phyloP scores from a whole-genome alignment of 37 sponge, comb jelly and placozoan species.

The Axinella damicornis region DNA sequence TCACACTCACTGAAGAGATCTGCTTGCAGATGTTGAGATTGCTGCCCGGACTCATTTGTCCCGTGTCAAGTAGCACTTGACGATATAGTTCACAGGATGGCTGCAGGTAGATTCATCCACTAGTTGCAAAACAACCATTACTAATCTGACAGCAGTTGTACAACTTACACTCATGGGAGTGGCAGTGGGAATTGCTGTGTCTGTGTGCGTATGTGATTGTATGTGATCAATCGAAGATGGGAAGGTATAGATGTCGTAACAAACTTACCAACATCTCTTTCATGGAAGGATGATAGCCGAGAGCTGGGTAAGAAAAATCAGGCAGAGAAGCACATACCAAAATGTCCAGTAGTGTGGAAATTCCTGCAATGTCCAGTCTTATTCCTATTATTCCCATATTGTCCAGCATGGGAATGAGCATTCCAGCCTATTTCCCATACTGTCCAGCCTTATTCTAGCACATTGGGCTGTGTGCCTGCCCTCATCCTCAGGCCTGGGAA shows the following conservation, averaged over 20 bases:
- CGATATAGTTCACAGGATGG: conserved; percentile 14
- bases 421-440: too few relatives aligned
- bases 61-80: conserved; percentile 3
- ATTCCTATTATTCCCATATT: too few relatives aligned
- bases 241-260: too few relatives aligned
- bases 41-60: not conserved
- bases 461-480: too few relatives aligned
- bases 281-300: too few relatives aligned
- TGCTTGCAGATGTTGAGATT: conserved; percentile 11
- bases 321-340: not conserved
- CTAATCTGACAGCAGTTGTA: not conserved
- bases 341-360: too few relatives aligned
- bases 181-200: not conserved
- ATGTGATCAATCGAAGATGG: too few relatives aligned
- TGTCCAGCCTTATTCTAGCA: too few relatives aligned
- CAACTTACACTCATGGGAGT: not conserved
- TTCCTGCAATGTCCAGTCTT: too few relatives aligned
- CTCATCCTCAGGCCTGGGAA: too few relatives aligned
- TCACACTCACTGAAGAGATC: not conserved
- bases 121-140: not conserved
- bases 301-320: too few relatives aligned
- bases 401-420: too few relatives aligned
- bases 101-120: not conserved
- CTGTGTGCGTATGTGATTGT: not conserved
- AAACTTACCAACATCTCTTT: not conserved